phyloP scores from a whole-genome alignment of 2,888 invertebrate genomes.

The Phyllotreta striolata region DNA sequence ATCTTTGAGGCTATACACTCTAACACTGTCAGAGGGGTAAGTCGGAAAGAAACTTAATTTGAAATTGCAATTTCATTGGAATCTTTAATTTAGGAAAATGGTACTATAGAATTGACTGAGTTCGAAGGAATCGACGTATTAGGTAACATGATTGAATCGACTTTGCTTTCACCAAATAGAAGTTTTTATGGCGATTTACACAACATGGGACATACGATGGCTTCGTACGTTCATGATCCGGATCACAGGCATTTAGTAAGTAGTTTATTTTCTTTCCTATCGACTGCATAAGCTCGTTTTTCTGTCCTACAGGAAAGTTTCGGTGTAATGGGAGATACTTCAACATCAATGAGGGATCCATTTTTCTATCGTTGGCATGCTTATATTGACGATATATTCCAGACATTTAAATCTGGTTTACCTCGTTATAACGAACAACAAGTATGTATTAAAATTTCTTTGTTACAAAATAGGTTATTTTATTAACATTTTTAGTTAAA shows the following conservation, averaged over 20 bases:
- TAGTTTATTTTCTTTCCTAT: neutral
- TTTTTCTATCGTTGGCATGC: constrained; percentile 88
- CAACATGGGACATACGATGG: constrained; percentile 82
- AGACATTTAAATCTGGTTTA: constrained; percentile 75
- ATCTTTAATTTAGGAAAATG: no score
- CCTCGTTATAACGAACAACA: constrained; percentile 69
- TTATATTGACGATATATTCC: constrained; percentile 80
- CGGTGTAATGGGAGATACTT: constrained; percentile 85
- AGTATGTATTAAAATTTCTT: no score
- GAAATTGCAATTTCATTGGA: constrained; percentile 4
- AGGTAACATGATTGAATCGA: constrained; percentile 82
- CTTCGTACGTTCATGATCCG: constrained; percentile 82
- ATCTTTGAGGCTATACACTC: constrained; percentile 76
- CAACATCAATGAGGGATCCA: constrained; percentile 88
- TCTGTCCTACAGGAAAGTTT: constrained; percentile 84
- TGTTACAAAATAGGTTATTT: no score
- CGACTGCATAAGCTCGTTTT: constrained; percentile 27
- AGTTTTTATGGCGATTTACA: constrained; percentile 81
- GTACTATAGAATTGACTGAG: constrained; percentile 70
- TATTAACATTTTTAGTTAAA: no score
- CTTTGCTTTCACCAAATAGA: constrained; percentile 73
- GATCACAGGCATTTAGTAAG: constrained; percentile 76
- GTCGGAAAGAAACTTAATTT: no score
- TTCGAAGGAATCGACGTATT: constrained; percentile 77
- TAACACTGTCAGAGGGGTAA: constrained; percentile 66